Evolutionary conservation across 2,113 vertebrate genomes (phyloP).

Genomic region (Anseranas semipalmata): DNA sequence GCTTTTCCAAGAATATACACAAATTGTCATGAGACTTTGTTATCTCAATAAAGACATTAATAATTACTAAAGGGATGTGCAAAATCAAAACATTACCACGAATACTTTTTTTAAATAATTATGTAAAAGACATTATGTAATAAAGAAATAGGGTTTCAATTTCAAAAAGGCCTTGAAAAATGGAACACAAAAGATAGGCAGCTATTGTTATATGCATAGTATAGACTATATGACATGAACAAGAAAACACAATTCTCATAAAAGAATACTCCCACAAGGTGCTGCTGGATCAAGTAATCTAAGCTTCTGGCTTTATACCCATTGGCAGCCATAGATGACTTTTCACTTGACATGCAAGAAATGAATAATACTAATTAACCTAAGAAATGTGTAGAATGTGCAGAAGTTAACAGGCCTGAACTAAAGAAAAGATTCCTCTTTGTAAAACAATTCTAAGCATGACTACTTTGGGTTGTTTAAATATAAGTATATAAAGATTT

Average conservation of each 20-base stretch:
- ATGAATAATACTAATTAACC: neutral
- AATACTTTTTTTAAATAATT: neutral
- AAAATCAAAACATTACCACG: neutral
- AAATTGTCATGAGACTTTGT: neutral
- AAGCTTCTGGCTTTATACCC: neutral
- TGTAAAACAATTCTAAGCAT: neutral
- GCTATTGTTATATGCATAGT: neutral
- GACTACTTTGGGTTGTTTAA: neutral
- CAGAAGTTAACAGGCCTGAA: neutral
- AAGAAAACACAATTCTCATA: neutral
- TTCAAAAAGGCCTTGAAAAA: neutral
- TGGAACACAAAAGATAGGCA: neutral
- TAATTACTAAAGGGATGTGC: neutral
- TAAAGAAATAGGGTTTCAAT: neutral
- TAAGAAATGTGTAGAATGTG: neutral
- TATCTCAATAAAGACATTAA: neutral
- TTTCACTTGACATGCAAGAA: neutral
- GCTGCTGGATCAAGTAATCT: neutral
- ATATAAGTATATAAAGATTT: neutral
- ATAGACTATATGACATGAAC: neutral
- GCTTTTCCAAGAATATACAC: neutral
- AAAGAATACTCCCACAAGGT: neutral
- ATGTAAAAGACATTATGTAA: neutral
- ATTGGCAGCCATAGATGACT: accelerated
- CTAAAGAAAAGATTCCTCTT: neutral